Conservation (phyloP, 2,113 vertebrate species). For the Megaceryle maxima region DNA sequence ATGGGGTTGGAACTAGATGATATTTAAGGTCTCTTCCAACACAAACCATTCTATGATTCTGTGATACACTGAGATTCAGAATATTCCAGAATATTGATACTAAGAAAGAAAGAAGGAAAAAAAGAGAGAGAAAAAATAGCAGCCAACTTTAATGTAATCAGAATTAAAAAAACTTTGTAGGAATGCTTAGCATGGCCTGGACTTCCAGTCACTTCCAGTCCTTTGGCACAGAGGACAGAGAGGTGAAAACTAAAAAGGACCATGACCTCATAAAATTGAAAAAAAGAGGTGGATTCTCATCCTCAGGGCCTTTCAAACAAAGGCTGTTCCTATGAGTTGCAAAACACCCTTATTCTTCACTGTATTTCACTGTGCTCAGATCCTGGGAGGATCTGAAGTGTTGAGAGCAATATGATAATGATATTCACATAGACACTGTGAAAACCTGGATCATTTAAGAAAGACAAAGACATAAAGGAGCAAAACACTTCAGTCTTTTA, state of each 20-base stretch:
- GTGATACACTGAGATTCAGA: neutral
- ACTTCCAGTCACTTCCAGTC: neutral
- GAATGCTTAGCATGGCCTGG: neutral
- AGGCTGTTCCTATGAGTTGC: neutral
- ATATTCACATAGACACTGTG: conserved; percentile 19
- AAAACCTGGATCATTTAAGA: conserved; percentile 29
- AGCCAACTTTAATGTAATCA: neutral
- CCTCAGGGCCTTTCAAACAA: conserved; percentile 6
- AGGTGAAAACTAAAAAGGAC: neutral
- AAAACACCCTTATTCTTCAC: neutral
- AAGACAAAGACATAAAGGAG: conserved; percentile 13
- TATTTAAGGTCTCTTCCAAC: neutral
- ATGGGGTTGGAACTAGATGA: neutral
- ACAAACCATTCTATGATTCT: neutral
- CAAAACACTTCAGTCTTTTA: conserved; percentile 19
- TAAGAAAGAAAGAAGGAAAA: neutral
- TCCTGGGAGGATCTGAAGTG: neutral
- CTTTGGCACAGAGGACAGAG: neutral
- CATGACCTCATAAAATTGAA: neutral
- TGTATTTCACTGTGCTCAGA: neutral
- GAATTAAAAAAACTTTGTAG: neutral
- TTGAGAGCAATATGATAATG: conserved; percentile 25
- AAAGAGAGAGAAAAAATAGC: no score
- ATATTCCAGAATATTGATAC: neutral
- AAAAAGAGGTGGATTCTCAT: conserved; percentile 16